Conservation (phyloP, 2,797 vertebrate genomes). For the Okamejei kenojei region DNA sequence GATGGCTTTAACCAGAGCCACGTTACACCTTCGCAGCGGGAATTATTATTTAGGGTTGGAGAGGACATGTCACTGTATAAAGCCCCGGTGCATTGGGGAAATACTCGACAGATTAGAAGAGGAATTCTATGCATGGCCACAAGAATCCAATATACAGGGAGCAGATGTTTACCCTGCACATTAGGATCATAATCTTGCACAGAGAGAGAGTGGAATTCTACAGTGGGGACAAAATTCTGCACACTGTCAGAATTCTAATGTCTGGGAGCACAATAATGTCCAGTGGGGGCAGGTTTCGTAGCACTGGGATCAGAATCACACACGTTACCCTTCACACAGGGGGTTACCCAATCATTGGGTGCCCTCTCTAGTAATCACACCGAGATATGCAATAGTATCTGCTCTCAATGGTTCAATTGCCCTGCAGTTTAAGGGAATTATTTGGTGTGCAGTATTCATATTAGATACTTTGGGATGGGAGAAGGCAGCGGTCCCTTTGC, state of each 20-base stretch:
- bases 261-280: not conserved
- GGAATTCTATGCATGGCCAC: too few species aligned
- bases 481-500: not conserved
- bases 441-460: not conserved
- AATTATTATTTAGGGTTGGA: too few species aligned
- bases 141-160: not conserved
- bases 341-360: not conserved
- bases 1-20: too few species aligned
- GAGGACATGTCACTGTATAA: too few species aligned
- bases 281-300: not conserved
- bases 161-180: not conserved
- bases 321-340: not conserved
- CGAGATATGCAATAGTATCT: not conserved
- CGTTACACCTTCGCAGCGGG: too few species aligned
- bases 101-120: not conserved
- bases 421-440: not conserved
- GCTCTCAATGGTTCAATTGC: not conserved
- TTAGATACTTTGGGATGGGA: not conserved
- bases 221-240: not conserved
- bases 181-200: not conserved
- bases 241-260: too few species aligned
- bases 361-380: not conserved
- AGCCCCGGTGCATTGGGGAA: not conserved
- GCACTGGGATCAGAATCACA: not conserved
- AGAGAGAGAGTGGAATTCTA: not conserved